Percentiles rank a stretch among this genome's conserved stretches.
These are phyloP conservation scores for Ephestia elutella DNA, from an alignment of 1,140 invertebrate species.

Conservation along the genomic window DNA sequence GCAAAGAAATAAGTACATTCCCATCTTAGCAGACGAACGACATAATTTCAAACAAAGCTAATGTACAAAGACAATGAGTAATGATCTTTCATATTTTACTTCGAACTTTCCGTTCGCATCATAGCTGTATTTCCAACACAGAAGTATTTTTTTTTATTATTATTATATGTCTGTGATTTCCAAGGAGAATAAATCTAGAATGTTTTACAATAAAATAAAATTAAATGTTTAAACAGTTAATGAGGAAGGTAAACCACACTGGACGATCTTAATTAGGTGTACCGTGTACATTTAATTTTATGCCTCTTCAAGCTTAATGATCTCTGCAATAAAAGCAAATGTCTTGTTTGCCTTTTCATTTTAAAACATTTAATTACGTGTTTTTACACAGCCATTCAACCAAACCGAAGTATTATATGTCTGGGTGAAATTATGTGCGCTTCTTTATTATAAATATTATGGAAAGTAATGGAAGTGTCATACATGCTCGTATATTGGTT, in stretches of 20 bases:
- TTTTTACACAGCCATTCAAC: too few species aligned
- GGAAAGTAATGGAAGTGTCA: too few species aligned
- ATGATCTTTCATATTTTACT: background rate
- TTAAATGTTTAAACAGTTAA: background rate
- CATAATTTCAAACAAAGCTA: background rate
- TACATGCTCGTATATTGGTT: too few species aligned
- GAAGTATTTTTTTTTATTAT: too few species aligned
- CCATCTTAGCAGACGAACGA: background rate
- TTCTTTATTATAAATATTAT: too few species aligned
- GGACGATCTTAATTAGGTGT: background rate
- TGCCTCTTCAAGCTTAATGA: background rate
- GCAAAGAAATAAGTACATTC: too few species aligned
- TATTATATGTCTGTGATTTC: too few species aligned
- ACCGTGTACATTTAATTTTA: constrained; percentile 7
- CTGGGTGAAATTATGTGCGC: too few species aligned
- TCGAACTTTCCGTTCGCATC: background rate
- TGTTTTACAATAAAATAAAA: constrained; percentile 10
- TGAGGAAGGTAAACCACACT: background rate
- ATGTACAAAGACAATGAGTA: background rate
- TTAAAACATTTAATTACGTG: background rate
- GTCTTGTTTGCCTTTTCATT: background rate
- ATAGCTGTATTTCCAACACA: background rate
- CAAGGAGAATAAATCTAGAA: background rate
- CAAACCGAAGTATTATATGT: too few species aligned
- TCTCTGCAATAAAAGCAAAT: background rate